These are phyloP conservation scores for Vesta saturnalis DNA, from an alignment of 2,888 invertebrate genomes.

Conservation along the genomic window DNA sequence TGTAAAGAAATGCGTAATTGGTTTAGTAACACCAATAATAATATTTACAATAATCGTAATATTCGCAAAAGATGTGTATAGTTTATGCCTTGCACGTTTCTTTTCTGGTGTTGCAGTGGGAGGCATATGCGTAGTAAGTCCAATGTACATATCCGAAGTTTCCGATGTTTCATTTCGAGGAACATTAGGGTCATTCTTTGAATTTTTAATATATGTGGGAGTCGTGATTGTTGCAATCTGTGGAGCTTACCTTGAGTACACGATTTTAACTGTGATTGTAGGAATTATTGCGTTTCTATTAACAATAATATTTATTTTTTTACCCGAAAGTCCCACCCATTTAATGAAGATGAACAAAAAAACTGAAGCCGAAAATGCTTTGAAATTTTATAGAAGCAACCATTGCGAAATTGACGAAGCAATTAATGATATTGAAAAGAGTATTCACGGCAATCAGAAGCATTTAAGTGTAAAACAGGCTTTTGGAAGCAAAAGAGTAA, in stretches of 20 bases:
- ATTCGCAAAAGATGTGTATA: conserved; percentile 12
- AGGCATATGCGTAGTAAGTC: conserved; percentile 78
- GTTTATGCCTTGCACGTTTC: conserved; percentile 65
- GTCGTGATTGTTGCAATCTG: conserved; percentile 76
- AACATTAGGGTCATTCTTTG: conserved; percentile 82
- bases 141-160: conserved; percentile 86
- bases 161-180: conserved; percentile 82
- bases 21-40: conserved; percentile 71
- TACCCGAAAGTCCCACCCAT: conserved; percentile 80
- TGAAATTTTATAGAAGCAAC: conserved; percentile 77
- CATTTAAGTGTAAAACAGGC: background rate
- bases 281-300: conserved; percentile 71
- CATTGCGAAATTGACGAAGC: conserved; percentile 70
- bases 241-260: conserved; percentile 78
- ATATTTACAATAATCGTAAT: conserved; percentile 70
- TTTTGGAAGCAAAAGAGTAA: conserved; percentile 37
- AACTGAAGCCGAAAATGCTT: conserved; percentile 68
- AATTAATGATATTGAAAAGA: conserved; percentile 65
- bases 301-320: conserved; percentile 69
- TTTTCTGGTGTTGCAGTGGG: conserved; percentile 76
- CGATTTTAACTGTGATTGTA: conserved; percentile 71
- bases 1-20: conserved; percentile 71
- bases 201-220: conserved; percentile 79
- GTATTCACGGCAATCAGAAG: background rate
- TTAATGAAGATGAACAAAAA: conserved; percentile 67